Conservation (phyloP, 2,113 vertebrate species). For the Halichoerus grypus region DNA sequence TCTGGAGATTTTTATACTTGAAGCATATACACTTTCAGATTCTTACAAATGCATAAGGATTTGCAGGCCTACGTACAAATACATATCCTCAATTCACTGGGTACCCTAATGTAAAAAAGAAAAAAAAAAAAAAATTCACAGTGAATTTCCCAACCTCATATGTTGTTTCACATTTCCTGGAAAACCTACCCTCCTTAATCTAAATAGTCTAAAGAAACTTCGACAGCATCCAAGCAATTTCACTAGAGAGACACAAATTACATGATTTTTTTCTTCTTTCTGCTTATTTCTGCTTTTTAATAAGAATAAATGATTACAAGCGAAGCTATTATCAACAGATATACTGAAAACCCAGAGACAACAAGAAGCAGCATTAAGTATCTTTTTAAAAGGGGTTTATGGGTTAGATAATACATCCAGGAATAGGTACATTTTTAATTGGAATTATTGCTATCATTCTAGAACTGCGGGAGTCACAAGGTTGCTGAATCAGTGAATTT, state of each 20-base stretch:
- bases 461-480: neutral
- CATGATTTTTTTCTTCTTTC: slow-evolving; percentile 54
- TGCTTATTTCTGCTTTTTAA: slow-evolving; percentile 71
- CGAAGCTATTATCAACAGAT: slow-evolving; percentile 59
- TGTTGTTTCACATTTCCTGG: slow-evolving; percentile 16
- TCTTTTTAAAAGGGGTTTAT: slow-evolving; percentile 38
- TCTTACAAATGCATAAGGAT: neutral
- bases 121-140: neutral
- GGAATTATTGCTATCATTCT: slow-evolving; percentile 60
- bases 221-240: slow-evolving; percentile 72
- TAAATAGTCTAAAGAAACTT: slow-evolving; percentile 66
- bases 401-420: slow-evolving; percentile 24
- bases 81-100: neutral
- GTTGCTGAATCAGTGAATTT: slow-evolving; percentile 64
- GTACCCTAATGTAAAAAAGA: neutral
- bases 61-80: slow-evolving; percentile 2
- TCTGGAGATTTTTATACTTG: slow-evolving; percentile 36
- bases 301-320: slow-evolving; percentile 70
- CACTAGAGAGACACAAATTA: slow-evolving; percentile 59
- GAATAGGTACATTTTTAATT: slow-evolving; percentile 63
- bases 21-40: neutral
- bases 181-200: slow-evolving; percentile 50
- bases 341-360: slow-evolving; percentile 55
- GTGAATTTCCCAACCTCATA: slow-evolving; percentile 44
- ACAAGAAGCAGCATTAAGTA: slow-evolving; percentile 42